Conservation (phyloP, 2,797 vertebrate genomes). For the Xenopus petersii region DNA sequence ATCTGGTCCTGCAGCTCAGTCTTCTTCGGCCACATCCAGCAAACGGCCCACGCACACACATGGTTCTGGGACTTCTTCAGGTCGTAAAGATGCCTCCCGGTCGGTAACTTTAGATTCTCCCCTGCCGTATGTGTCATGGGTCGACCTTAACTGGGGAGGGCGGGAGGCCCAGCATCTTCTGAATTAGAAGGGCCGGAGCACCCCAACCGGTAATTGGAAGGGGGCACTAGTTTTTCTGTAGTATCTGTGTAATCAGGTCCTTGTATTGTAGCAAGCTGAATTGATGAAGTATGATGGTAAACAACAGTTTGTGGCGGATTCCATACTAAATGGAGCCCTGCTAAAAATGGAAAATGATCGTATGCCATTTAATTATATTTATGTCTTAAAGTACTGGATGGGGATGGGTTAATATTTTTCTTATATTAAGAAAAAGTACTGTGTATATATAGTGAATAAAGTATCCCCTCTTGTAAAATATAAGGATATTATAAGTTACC, state of each 20-base stretch:
- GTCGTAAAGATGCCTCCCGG: slow-evolving; percentile 94
- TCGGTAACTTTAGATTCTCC: slow-evolving; percentile 86
- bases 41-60: slow-evolving; percentile 62
- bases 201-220: slow-evolving; percentile 48
- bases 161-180: slow-evolving; percentile 39
- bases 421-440: too few relatives aligned
- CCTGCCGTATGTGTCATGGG: slow-evolving; percentile 35
- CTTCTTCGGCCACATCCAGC: slow-evolving; percentile 63
- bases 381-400: too few relatives aligned
- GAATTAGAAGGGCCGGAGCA: slow-evolving; percentile 36
- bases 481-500: too few relatives aligned
- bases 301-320: too few relatives aligned
- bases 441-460: too few relatives aligned
- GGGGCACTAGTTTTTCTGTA: slow-evolving; percentile 23
- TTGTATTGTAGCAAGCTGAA: background rate
- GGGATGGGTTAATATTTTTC: too few relatives aligned
- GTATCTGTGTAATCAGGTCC: too few relatives aligned
- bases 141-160: slow-evolving; percentile 32
- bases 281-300: too few relatives aligned
- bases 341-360: background rate
- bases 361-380: background rate
- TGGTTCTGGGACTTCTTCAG: slow-evolving; percentile 67
- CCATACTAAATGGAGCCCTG: too few relatives aligned
- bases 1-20: slow-evolving; percentile 24
- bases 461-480: too few relatives aligned